Base-by-base conservation (phyloP, 2,888 invertebrate genomes). In the Hydrotaea diabolus region DNA sequence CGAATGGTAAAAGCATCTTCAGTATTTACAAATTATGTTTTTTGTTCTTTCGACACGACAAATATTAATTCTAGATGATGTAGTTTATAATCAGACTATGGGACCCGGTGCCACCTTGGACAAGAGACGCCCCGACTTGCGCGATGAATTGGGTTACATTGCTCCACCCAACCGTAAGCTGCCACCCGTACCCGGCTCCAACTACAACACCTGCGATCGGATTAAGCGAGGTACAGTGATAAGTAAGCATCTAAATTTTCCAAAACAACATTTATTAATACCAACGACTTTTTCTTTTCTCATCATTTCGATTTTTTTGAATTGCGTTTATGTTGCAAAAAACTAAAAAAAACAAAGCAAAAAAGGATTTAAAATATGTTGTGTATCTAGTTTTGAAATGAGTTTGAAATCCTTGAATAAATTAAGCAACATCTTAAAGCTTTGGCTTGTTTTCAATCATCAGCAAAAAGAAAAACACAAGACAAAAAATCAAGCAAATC, bases 191-290 rank as follows among this genome's bases (percentile, higher is more conserved):
- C 97, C 97, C 77, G 97, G 97, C 88, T 97, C 97, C 77, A 97
- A 97, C 93, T 97, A 97, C 94, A 97, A 97, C 93, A 98, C 97
- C 39, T 97, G 97, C 93, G 97, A 98, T 93, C 94, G 97, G 90
- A 97, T 97, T 94, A 97, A 97, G 94, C 95, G 97, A 93, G 97
- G 97, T 95, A 97, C 96, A 93, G 96, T 96, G 89, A 96, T 96
- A 95, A 96, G 96, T 97, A 95, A 96, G 96, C 95, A 91, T 91
- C 91, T 91, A 91, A 91, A 89, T 91, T 90, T 89, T 91, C 89
- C 90, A 88, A 89, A 89, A 91, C 86, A 87, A 87, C 90, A 91
- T 91, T 91, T 89, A 90, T 88, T 89, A 89, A 89, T 88, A 88
- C 82, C 59, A 57, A 78, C 77, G 77, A 82, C 78, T 84, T 82